phyloP scores from a whole-genome alignment of 2,888 invertebrate species.

The Ganaspis brasiliensis region DNA sequence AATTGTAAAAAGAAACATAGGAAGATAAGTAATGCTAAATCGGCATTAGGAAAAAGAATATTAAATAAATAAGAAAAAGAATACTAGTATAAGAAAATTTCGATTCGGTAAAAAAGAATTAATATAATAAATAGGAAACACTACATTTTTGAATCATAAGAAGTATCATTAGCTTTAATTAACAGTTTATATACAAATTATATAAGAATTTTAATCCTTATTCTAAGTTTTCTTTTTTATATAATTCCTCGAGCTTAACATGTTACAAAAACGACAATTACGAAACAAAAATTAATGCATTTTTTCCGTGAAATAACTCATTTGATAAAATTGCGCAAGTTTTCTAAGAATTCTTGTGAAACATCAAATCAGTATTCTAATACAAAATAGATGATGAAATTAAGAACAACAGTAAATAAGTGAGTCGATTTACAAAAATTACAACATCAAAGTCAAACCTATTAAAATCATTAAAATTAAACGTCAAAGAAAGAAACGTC shows the following conservation, averaged over 20 bases:
- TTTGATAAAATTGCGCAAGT: background rate
- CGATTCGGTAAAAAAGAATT: too few relatives aligned
- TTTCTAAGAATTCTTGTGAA: background rate
- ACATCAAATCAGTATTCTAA: background rate
- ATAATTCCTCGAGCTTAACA: background rate
- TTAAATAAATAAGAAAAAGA: too few relatives aligned
- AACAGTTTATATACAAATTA: background rate
- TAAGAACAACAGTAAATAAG: background rate
- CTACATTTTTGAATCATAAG: background rate
- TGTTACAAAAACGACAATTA: background rate
- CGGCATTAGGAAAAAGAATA: too few relatives aligned
- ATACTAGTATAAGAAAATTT: too few relatives aligned
- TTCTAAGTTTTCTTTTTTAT: conserved; percentile 8
- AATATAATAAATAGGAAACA: background rate
- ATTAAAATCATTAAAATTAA: too few relatives aligned
- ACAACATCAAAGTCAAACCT: too few relatives aligned
- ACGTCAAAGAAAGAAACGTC: too few relatives aligned
- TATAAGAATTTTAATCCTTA: background rate
- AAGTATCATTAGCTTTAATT: background rate
- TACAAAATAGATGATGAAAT: conserved; percentile 19
- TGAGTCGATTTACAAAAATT: background rate
- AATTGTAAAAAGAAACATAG: too few relatives aligned
- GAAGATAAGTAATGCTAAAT: too few relatives aligned
- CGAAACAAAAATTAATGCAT: background rate
- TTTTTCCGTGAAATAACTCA: background rate